These are phyloP conservation scores for Mus spicilegus DNA, from an alignment of 2,113 vertebrate species.

Conservation along the genomic window DNA sequence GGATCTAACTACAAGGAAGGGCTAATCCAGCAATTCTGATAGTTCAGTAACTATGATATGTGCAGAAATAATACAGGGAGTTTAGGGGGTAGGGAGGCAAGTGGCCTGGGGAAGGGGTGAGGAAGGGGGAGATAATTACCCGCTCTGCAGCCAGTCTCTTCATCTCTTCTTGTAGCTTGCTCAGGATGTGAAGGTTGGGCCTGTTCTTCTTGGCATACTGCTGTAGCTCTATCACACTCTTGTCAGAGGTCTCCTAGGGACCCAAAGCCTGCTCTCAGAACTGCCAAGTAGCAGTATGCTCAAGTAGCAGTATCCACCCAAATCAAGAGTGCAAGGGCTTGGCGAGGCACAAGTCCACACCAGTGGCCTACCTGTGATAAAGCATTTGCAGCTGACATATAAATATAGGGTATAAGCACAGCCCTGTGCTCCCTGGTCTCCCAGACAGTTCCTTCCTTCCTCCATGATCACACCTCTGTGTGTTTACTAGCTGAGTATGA, in stretches of 20 bases:
- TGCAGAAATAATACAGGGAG: not conserved
- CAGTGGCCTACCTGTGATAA: not conserved
- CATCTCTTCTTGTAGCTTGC: conserved; percentile 99
- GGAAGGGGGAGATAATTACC: conserved; percentile 84
- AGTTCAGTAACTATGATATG: not conserved
- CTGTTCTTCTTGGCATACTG: conserved; percentile 99
- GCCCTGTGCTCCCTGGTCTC: not conserved
- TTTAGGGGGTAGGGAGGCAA: not conserved
- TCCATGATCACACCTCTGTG: not conserved
- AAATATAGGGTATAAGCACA: not conserved
- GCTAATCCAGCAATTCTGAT: not conserved
- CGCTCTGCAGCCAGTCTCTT: conserved; percentile 95
- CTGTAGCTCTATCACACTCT: conserved; percentile 99
- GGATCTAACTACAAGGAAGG: not conserved
- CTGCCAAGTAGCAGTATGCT: not conserved
- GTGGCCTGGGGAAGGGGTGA: not conserved
- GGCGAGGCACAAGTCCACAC: not conserved
- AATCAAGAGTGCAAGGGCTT: not conserved
- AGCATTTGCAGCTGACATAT: not conserved
- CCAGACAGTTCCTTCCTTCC: not conserved
- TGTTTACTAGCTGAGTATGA: not conserved
- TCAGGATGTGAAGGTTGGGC: conserved; percentile 98
- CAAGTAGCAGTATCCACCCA: not conserved
- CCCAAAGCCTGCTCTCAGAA: conserved; percentile 4
- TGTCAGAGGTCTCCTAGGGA: conserved; percentile 95